Evolutionary conservation across 2,113 vertebrate species (phyloP).

Genomic region (Uropsilus gracilis): DNA sequence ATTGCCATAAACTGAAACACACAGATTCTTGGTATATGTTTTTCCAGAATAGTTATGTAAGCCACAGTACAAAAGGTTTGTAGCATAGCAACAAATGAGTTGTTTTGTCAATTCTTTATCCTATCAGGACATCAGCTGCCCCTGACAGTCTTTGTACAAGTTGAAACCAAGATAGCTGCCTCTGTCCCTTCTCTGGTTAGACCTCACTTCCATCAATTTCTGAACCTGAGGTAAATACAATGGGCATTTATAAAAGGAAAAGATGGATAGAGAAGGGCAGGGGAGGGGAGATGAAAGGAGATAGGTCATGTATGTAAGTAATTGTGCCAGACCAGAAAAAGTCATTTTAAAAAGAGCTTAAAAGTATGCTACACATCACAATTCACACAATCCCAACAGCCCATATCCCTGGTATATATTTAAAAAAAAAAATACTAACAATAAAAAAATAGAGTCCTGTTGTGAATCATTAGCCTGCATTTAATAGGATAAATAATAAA

Average conservation of each 20-base stretch:
- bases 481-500: constrained; percentile 70
- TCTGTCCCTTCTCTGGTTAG: neutral
- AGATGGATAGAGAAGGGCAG: no score
- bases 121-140: neutral
- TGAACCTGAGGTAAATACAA: neutral
- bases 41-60: constrained; percentile 17
- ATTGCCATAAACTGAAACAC: neutral
- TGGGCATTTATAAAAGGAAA: neutral
- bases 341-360: neutral
- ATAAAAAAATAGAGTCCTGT: constrained; percentile 6
- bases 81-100: constrained; percentile 31
- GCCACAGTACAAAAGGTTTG: neutral
- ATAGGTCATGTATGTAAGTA: neutral
- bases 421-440: constrained; percentile 32
- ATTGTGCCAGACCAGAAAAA: neutral
- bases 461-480: constrained; percentile 34
- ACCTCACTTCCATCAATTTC: neutral
- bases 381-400: neutral
- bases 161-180: neutral
- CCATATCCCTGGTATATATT: neutral
- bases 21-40: neutral
- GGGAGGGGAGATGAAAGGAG: neutral
- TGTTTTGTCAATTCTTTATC: neutral
- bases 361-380: neutral
- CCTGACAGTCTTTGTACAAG: neutral